Conservation (phyloP, 2,797 vertebrate species). For the Malacoraja senta region DNA sequence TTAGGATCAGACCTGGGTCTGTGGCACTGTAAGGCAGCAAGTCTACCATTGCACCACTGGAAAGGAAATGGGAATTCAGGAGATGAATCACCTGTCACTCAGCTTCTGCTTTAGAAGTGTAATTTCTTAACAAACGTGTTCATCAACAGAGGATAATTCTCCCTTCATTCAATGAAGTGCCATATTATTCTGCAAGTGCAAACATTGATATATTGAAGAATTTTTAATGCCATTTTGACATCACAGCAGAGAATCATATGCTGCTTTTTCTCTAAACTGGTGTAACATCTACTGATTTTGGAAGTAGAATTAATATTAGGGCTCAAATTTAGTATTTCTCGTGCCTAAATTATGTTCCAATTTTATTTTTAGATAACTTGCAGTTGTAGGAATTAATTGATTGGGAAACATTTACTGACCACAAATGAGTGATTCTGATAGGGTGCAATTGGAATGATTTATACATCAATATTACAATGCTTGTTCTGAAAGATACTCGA, state of each 20-base stretch:
- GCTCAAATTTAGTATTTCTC: no score
- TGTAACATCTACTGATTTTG: background rate
- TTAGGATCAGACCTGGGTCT: no score
- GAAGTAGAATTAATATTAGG: no score
- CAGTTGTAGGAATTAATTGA: background rate
- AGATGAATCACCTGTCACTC: no score
- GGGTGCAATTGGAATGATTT: background rate
- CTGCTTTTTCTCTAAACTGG: background rate
- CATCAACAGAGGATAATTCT: background rate
- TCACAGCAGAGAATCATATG: background rate
- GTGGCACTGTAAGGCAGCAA: no score
- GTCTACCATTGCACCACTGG: no score
- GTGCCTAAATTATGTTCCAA: no score
- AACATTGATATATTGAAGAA: background rate
- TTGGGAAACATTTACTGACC: background rate
- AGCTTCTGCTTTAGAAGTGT: background rate
- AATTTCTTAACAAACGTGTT: background rate
- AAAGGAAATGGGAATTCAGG: no score
- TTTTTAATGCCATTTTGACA: background rate
- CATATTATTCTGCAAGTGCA: background rate
- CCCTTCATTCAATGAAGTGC: background rate
- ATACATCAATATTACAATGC: background rate
- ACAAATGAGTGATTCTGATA: background rate
- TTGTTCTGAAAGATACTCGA: background rate
- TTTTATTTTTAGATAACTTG: background rate